phyloP scores from a whole-genome alignment of 2,888 invertebrate species.

The Acanthosepion esculentum region DNA sequence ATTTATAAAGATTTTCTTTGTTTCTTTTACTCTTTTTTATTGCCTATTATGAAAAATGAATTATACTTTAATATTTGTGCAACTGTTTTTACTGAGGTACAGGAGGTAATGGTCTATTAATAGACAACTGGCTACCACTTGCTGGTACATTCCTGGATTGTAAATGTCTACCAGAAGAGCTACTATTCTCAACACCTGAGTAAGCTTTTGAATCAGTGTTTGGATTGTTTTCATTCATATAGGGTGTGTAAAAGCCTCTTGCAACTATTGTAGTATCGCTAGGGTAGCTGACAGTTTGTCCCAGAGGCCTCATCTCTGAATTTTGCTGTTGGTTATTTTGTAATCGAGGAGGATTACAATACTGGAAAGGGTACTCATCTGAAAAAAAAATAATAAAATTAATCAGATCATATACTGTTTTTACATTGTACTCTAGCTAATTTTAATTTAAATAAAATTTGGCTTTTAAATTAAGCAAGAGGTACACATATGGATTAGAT shows the following conservation, averaged over 20 bases:
- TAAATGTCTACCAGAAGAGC: neutral
- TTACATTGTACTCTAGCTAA: neutral
- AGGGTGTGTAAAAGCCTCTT: neutral
- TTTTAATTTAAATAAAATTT: neutral
- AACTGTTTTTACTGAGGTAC: neutral
- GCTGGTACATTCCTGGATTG: neutral
- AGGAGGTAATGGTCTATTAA: neutral
- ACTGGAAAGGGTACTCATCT: neutral
- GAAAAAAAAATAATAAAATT: neutral
- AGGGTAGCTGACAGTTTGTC: neutral
- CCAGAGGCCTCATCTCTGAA: neutral
- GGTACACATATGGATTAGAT: neutral
- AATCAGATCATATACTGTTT: neutral
- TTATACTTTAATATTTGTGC: neutral
- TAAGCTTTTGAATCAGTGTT: neutral
- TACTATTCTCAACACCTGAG: neutral
- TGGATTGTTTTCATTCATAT: neutral
- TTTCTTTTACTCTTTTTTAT: neutral
- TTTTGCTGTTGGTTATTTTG: neutral
- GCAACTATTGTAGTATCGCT: neutral
- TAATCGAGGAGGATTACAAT: neutral
- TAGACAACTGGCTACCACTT: constrained; percentile 15
- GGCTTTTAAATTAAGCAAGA: neutral
- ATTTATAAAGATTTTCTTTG: neutral
- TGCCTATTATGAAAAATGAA: neutral